phyloP scores from a whole-genome alignment of 2,113 vertebrate species.

The Hemichromis elongatus region DNA sequence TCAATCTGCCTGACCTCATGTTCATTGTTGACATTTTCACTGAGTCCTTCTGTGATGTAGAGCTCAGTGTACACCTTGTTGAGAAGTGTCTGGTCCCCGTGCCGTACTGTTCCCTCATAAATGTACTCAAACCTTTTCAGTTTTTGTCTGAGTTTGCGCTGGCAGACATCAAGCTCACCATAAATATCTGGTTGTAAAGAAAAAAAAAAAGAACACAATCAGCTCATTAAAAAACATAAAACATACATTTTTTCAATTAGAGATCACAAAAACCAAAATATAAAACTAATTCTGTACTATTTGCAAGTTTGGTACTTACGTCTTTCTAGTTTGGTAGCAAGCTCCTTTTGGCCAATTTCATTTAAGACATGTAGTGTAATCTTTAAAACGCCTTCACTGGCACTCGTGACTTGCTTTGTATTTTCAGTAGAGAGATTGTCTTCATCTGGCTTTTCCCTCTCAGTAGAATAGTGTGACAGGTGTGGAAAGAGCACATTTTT shows the following conservation, averaged over 20 bases:
- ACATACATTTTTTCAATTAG: background rate
- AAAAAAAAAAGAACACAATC: accelerated
- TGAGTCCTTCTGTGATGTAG: constrained; percentile 18
- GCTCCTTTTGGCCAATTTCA: background rate
- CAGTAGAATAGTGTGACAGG: accelerated
- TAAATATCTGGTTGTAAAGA: background rate
- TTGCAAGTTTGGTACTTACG: background rate
- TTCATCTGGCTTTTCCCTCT: background rate
- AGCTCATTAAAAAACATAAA: background rate
- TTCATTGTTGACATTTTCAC: background rate
- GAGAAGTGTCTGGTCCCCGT: background rate
- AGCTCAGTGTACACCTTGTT: constrained; percentile 16
- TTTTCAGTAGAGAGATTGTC: background rate
- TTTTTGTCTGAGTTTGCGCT: constrained; percentile 4
- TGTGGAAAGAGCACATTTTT: background rate
- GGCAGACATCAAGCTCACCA: constrained; percentile 15
- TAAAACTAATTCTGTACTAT: background rate
- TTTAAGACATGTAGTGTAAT: background rate
- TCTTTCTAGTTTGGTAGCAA: background rate
- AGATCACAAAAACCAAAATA: background rate
- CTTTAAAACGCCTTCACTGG: background rate
- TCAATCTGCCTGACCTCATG: constrained; percentile 17
- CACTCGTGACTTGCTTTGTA: background rate
- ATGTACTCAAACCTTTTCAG: constrained; percentile 19
- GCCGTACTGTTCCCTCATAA: background rate